These are phyloP conservation scores for Cremastinae sp. DNA, from an alignment of 2,888 invertebrate genomes.

Conservation along the genomic window DNA sequence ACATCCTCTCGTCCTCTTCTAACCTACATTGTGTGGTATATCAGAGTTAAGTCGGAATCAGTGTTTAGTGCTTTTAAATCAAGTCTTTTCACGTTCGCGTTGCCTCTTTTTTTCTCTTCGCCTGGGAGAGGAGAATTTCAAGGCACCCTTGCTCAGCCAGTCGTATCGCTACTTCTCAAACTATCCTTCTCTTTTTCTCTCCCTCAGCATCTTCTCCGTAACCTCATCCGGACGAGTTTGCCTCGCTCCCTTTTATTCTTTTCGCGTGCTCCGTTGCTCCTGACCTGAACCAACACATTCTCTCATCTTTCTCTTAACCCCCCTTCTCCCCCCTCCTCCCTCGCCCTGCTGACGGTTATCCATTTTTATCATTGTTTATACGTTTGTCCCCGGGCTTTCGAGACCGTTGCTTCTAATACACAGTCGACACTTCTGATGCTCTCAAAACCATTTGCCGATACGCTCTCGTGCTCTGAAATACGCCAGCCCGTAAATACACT, in stretches of 20 bases:
- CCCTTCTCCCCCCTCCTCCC: not conserved
- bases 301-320: conserved; percentile 21
- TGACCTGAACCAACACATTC: conserved; percentile 42
- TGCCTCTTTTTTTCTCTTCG: conserved; percentile 47
- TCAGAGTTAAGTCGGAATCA: conserved; percentile 75
- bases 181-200: conserved; percentile 20
- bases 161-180: conserved; percentile 40
- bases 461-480: conserved; percentile 17
- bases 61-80: conserved; percentile 77
- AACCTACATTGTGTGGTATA: conserved; percentile 67
- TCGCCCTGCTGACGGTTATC: conserved; percentile 29
- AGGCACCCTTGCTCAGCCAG: conserved; percentile 42
- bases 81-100: conserved; percentile 58
- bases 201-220: not conserved
- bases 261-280: conserved; percentile 24
- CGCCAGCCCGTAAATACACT: not conserved
- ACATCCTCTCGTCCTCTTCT: conserved; percentile 45
- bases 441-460: conserved; percentile 33
- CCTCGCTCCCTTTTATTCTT: conserved; percentile 34
- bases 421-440: conserved; percentile 22
- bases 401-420: conserved; percentile 46
- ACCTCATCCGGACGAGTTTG: conserved; percentile 19
- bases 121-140: conserved; percentile 46
- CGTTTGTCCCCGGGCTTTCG: conserved; percentile 32
- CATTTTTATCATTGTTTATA: conserved; percentile 58